Evolutionary conservation across 2,888 invertebrate genomes (phyloP), one percentile per base, ranked within the genome.

Genomic region (Hirtodrosophila confusa): DNA sequence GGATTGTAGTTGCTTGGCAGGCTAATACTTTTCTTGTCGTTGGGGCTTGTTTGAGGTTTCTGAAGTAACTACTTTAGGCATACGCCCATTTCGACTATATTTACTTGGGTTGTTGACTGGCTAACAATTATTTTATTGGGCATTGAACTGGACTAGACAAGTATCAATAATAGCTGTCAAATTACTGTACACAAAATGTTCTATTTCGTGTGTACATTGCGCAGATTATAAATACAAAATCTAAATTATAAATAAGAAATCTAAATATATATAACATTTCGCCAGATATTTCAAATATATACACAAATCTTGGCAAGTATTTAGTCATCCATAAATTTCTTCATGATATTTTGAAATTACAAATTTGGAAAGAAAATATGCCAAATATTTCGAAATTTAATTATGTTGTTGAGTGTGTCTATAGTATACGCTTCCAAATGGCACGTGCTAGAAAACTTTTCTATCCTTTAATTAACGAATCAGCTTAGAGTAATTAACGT

Each of bases 91-190:
- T 43, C n/a, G 6, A 11, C 41, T 40, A 43, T 69, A 55, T 69
- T 69, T 57, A 47, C 31, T 9, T 33, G 48, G 33, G 48, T 37
- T 56, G 49, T 55, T 53, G 67, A 33, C 56, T 58, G 44, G 17
- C 29, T 12, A 65, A 65, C 41, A 55, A 35, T 56, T 56, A 60
- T 47, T 57, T 12, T 40, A 40, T 58, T 75, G 65, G 45, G 0
- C 70, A 58, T 72, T 66, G 31, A 41, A 41, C 62, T 36, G 10
- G n/a, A 11, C 36, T 39, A 12, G 27, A 23, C 41, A 10, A 12
- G 9, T n/a, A 24, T 7, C 33, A 44, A 45, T 12, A 61, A 29
- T 23, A 45, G 10, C 3, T 2, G 4, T 11, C 36, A 3, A 37
- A 7, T n/a, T 8, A 4, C n/a, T 5, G 31, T 31, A 31, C 31